Evolutionary conservation across 2,113 vertebrate species (phyloP).

Genomic region (Rana temporaria): DNA sequence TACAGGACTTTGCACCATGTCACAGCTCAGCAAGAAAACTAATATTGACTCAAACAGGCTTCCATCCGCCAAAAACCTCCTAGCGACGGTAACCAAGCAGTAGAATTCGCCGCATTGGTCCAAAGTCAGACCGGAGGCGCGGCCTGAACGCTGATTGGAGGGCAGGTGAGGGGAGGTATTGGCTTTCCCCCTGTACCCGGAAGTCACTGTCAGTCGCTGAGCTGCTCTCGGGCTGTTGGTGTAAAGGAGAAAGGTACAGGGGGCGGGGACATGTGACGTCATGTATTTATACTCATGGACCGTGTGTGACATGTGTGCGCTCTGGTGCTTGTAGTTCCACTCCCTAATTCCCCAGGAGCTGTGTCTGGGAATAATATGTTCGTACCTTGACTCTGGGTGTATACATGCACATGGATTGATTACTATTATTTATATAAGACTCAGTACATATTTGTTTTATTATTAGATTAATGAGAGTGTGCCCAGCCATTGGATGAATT

Average conservation of each 20-base stretch:
- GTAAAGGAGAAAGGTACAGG: constrained; percentile 1
- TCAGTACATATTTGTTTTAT: too few relatives aligned
- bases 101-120: neutral
- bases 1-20: too few relatives aligned
- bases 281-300: neutral
- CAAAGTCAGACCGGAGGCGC: neutral
- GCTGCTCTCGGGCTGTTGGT: neutral
- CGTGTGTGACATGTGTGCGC: neutral
- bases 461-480: too few relatives aligned
- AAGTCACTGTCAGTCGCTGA: constrained; percentile 11
- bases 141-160: neutral
- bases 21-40: too few relatives aligned
- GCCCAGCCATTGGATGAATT: too few relatives aligned
- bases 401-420: too few relatives aligned
- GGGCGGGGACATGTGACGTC: neutral
- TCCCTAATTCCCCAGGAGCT: too few relatives aligned
- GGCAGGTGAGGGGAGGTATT: neutral
- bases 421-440: too few relatives aligned
- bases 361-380: too few relatives aligned
- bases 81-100: neutral
- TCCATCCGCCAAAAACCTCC: neutral
- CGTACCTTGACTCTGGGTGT: too few relatives aligned
- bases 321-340: constrained; percentile 4
- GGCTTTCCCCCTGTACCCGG: neutral
- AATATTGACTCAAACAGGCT: neutral